phyloP scores from a whole-genome alignment of 2,113 vertebrate species.

The Dendropsophus ebraccatus region DNA sequence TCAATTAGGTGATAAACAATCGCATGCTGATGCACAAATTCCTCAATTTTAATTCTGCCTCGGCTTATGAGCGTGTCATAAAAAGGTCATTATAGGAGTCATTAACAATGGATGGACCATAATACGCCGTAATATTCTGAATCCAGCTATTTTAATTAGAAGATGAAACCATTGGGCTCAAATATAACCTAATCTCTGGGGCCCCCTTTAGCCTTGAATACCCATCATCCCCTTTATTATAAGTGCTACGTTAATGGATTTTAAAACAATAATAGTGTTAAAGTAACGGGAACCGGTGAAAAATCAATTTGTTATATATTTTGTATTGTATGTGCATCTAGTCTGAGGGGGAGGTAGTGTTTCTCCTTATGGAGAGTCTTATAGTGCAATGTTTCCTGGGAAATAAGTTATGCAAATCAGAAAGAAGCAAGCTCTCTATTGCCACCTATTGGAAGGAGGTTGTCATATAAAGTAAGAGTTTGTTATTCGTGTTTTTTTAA shows the following conservation, averaged over 20 bases:
- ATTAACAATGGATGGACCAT: conserved; percentile 3
- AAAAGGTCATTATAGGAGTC: conserved; percentile 15
- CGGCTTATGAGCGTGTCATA: not conserved
- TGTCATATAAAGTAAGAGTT: too few relatives aligned
- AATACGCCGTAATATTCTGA: not conserved
- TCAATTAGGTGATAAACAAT: conserved; percentile 57
- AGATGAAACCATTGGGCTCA: not conserved
- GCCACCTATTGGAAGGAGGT: too few relatives aligned
- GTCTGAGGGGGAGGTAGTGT: too few relatives aligned
- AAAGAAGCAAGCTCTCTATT: too few relatives aligned
- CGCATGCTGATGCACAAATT: conserved; percentile 36
- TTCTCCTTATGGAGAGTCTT: too few relatives aligned
- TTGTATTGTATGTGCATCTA: too few relatives aligned
- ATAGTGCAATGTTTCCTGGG: too few relatives aligned
- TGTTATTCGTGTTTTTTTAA: too few relatives aligned
- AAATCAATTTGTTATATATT: too few relatives aligned
- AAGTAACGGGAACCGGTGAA: not conserved
- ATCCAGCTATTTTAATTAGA: conserved; percentile 1
- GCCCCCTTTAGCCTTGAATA: not conserved
- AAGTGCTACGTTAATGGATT: not conserved
- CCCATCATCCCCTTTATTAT: not conserved
- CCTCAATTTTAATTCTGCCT: not conserved
- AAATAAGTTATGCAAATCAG: too few relatives aligned
- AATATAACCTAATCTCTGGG: not conserved
- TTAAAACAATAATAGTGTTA: not conserved